Conservation (phyloP, 1,140 invertebrate species). For the Stenopsyche tienmushanensis region DNA sequence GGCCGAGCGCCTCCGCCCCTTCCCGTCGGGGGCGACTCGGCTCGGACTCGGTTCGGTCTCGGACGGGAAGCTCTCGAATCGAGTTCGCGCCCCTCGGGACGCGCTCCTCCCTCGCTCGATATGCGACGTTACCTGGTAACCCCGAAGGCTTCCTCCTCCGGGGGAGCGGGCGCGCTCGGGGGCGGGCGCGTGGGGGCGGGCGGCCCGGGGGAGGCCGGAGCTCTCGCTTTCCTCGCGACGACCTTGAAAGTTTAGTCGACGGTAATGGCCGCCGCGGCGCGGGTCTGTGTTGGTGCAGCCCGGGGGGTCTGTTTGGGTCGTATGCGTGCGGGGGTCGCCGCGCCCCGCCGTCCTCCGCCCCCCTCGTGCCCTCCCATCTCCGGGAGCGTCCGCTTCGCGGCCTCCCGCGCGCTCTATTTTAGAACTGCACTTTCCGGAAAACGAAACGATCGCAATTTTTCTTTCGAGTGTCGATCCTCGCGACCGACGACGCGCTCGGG, state of each 20-base stretch:
- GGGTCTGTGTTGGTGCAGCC: conserved; percentile 10
- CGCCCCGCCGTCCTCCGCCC: conserved; percentile 11
- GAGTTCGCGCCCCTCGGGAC: conserved; percentile 7
- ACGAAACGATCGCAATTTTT: too few relatives aligned
- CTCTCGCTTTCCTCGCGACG: conserved; percentile 39
- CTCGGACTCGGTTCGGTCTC: background rate
- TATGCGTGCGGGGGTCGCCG: conserved; percentile 12
- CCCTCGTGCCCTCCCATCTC: background rate
- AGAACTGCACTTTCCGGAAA: too few relatives aligned
- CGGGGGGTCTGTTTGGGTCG: conserved; percentile 18
- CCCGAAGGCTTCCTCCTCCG: conserved; percentile 29
- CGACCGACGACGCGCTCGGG: too few relatives aligned
- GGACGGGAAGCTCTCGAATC: conserved; percentile 3
- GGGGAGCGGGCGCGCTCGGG: background rate
- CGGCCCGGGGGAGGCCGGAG: conserved; percentile 9
- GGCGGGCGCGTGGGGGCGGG: background rate
- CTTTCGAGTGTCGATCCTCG: too few relatives aligned
- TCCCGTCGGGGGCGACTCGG: background rate
- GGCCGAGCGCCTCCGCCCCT: conserved; percentile 12
- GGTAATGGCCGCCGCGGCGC: conserved; percentile 36
- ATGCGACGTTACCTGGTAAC: conserved; percentile 42
- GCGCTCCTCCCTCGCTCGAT: conserved; percentile 28
- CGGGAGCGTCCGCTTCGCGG: conserved; percentile 48
- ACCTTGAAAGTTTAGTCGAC: conserved; percentile 40
- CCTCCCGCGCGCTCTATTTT: conserved; percentile 50